These are phyloP conservation scores for Zhuqinia jingwanae DNA, from an alignment of 2,888 invertebrate species.

Conservation along the genomic window DNA sequence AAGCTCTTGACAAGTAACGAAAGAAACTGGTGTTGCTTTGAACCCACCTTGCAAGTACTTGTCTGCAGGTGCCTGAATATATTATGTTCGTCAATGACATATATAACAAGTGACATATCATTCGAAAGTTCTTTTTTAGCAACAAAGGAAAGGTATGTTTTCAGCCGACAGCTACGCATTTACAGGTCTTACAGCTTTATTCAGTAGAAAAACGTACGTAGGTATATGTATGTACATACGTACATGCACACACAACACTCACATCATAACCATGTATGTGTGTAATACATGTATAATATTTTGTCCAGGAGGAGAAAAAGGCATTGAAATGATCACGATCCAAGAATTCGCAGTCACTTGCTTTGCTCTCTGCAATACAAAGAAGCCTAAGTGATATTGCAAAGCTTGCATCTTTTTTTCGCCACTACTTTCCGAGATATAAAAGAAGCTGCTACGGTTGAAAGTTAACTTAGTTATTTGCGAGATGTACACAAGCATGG, in stretches of 20 bases:
- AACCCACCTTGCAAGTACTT: too few relatives aligned
- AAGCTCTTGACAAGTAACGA: too few relatives aligned
- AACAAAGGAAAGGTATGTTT: too few relatives aligned
- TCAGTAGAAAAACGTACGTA: too few relatives aligned
- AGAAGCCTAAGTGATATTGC: not conserved
- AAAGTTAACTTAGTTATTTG: constrained; percentile 54
- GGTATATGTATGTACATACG: not conserved
- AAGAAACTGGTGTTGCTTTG: too few relatives aligned
- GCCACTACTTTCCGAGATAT: constrained; percentile 33
- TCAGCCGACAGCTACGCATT: too few relatives aligned
- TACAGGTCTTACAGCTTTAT: too few relatives aligned
- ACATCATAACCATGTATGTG: not conserved
- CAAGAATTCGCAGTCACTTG: not conserved
- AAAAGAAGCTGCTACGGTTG: constrained; percentile 55
- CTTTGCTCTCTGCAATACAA: not conserved
- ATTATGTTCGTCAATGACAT: too few relatives aligned
- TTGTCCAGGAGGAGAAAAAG: not conserved
- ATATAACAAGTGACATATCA: too few relatives aligned
- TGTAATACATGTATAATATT: too few relatives aligned
- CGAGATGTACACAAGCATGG: constrained; percentile 24
- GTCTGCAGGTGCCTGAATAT: too few relatives aligned
- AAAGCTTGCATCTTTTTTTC: constrained; percentile 44
- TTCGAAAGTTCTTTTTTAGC: too few relatives aligned
- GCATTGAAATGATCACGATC: not conserved
- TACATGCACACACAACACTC: not conserved